Evolutionary conservation across 2,888 invertebrate genomes (phyloP), one percentile per base, ranked within the genome.

Genomic region (Acleris cristana): DNA sequence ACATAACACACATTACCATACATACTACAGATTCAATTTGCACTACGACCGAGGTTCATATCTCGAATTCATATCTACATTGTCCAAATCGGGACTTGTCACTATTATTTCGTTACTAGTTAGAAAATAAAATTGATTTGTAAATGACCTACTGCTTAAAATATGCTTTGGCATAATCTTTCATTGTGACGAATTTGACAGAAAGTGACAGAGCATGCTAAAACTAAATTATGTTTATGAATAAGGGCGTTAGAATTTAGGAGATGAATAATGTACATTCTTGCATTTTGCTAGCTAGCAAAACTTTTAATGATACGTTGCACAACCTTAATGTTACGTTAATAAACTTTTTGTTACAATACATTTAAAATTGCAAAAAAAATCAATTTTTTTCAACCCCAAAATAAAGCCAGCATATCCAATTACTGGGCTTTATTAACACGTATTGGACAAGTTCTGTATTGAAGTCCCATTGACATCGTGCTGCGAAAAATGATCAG

Each of bases 261-360:
- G 2, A 8, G 26, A 8, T 7, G 7, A 2, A 3, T 26, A 26
- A 8, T 5, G 1, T 26, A 8, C 26, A 26, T 26, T 48, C 48
- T 18, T 16, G 48, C 18, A 18, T 18, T 14, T 57, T 45, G 57
- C 26, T n/a, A n/a, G n/a, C n/a, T n/a, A 48, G 26, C 23, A 40
- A 23, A n/a, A 23, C 21, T 26, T 48, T 73, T 71, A 69, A 71
- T 55, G 65, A 66, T 63, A 18, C 55, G 21, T 18, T 48, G 21
- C 52, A n/a, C 18, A 19, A 64, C 19, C 49, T 49, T 69, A 67
- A 70, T 71, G 58, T 64, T 70, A 53, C 63, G 76, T 76, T 82
- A 73, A 82, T 85, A 86, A 85, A 84, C 53, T 86, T 86, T 83
- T 85, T 76, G 74, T 70, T 71, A 71, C 73, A 72, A 77, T 71